Conservation (phyloP, 1,140 invertebrate species). For the Artemia franciscana region DNA sequence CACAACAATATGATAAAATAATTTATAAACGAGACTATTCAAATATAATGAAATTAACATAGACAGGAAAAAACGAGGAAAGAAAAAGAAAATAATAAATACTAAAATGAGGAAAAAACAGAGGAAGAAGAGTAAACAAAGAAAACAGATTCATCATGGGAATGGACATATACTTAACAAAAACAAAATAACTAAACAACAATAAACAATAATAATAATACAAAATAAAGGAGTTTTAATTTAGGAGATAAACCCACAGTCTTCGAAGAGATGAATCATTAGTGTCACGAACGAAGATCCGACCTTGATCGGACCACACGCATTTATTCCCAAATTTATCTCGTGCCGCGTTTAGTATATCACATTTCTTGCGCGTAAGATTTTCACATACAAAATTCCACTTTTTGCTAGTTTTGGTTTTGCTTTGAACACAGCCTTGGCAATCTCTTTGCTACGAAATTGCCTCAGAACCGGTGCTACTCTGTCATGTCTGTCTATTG, state of each 20-base stretch:
- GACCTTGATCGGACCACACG: not conserved
- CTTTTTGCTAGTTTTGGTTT: not conserved
- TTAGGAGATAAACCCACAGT: not conserved
- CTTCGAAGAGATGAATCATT: not conserved
- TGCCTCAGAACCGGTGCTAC: not conserved
- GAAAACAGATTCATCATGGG: no score
- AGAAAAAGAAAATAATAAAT: no score
- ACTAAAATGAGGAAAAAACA: no score
- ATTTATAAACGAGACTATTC: no score
- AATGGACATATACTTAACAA: no score
- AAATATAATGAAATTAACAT: no score
- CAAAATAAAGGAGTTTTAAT: not conserved
- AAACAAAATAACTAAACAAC: not conserved
- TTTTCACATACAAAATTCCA: not conserved
- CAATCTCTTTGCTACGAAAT: not conserved
- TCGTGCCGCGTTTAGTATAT: not conserved
- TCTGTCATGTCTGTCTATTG: not conserved
- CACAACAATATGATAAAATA: no score
- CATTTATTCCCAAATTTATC: not conserved
- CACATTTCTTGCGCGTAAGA: not conserved
- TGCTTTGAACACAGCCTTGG: not conserved
- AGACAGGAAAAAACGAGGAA: no score
- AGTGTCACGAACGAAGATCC: not conserved
- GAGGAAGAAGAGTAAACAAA: no score
- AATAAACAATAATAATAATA: not conserved